Evolutionary conservation across 2,888 invertebrate species (phyloP), one percentile per base, ranked within the genome.

Genomic region (Noctua pronuba): DNA sequence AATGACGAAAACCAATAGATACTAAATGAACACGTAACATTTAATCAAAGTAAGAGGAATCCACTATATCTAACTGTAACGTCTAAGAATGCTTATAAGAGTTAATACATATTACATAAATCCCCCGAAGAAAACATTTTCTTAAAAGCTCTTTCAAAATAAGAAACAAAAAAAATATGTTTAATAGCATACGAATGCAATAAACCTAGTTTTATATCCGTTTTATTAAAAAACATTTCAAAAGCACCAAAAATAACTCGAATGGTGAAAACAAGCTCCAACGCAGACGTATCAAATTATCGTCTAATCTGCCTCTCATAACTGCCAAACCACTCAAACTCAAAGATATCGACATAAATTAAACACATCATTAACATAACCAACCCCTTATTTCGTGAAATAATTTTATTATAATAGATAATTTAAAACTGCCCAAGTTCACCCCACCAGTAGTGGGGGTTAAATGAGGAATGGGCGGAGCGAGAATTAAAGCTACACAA

Each of bases 331-430:
- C 86, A 85, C 81, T 85, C 88, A 85, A 86, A 92, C 90, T 90
- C 89, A 92, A 93, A 94, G 92, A 93, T 92, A 94, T 94, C 92
- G 92, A 92, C 93, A 93, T 94, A 95, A 95, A 96, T 95, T 95
- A 95, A 95, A 95, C 94, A 95, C 94, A 95, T 96, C 94, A 96
- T 96, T 95, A 96, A 93, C 94, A 95, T 94, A 96, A 94, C 95
- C 96, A 96, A 96, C 95, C 96, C 96, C 96, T 96, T 96, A 96
- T 96, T 96, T 96, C 92, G 92, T 92, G 92, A 95, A 96, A 96
- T 96, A 95, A 96, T 96, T 96, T 96, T 96, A 96, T 96, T 96
- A 96, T 95, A 96, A 96, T 96, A 95, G 96, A 96, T 96, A 96
- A 96, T 96, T 96, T 96, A 95, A 96, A 96, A 96, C 96, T 96